Percentiles rank a stretch among this genome's conserved stretches.
Conservation (phyloP, 2,113 vertebrate species). For the Scalopus aquaticus region DNA sequence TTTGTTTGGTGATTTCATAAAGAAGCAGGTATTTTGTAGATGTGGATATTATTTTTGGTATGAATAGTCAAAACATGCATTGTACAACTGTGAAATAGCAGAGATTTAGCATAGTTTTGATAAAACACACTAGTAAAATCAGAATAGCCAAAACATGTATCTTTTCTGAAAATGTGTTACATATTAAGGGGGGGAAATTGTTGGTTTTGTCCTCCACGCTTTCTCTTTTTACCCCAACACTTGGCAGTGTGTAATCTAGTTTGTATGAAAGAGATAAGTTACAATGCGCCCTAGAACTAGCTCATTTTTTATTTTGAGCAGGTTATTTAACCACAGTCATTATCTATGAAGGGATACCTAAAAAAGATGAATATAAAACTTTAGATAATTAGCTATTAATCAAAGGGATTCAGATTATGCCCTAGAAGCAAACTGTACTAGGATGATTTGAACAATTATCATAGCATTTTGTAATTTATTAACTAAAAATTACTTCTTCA, state of each 20-base stretch:
- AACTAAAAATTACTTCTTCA: conserved; percentile 51
- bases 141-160: background rate
- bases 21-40: background rate
- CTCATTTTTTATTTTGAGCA: background rate
- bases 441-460: conserved; percentile 14
- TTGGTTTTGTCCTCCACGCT: background rate
- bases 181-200: no score
- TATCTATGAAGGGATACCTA: background rate
- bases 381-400: background rate
- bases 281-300: background rate
- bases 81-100: background rate
- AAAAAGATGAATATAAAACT: background rate
- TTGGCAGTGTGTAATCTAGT: background rate
- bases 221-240: background rate
- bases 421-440: background rate
- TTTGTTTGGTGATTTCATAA: background rate
- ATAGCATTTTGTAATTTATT: conserved; percentile 38
- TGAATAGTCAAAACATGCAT: background rate
- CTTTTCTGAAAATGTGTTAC: background rate
- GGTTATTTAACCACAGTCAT: background rate
- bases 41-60: background rate
- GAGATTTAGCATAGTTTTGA: background rate
- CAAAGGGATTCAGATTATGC: background rate
- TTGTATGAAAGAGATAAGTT: background rate
- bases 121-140: background rate